These are phyloP conservation scores for Crocidura indochinensis DNA, from an alignment of 2,797 vertebrate genomes.

Conservation along the genomic window DNA sequence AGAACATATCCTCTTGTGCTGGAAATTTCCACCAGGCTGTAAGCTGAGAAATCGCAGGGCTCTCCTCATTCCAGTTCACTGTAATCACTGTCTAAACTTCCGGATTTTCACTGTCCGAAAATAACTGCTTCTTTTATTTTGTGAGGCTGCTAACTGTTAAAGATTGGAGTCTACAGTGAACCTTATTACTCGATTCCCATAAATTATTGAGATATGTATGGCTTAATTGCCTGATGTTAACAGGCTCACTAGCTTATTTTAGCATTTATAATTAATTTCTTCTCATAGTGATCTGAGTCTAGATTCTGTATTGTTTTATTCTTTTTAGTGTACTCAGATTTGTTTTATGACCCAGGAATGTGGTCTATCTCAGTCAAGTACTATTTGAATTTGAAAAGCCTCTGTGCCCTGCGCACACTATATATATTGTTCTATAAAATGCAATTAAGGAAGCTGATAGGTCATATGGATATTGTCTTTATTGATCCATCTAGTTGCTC, in stretches of 20 bases:
- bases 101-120: background rate
- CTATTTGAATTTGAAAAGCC: background rate
- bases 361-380: background rate
- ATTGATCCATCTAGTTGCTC: background rate
- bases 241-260: background rate
- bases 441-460: background rate
- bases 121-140: background rate
- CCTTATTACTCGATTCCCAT: background rate
- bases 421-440: background rate
- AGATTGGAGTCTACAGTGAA: background rate
- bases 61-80: background rate
- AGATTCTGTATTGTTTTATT: background rate
- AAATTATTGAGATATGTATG: background rate
- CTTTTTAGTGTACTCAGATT: background rate
- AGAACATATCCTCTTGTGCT: no score
- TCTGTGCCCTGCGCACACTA: background rate
- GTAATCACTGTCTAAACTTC: no score
- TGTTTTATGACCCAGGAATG: background rate
- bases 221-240: background rate
- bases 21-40: no score
- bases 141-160: background rate
- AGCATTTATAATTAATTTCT: constrained; percentile 18
- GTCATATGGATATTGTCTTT: background rate
- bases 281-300: background rate
- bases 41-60: background rate